These are phyloP conservation scores for Drosophila formosana DNA, from an alignment of 2,888 invertebrate species.

Conservation along the genomic window DNA sequence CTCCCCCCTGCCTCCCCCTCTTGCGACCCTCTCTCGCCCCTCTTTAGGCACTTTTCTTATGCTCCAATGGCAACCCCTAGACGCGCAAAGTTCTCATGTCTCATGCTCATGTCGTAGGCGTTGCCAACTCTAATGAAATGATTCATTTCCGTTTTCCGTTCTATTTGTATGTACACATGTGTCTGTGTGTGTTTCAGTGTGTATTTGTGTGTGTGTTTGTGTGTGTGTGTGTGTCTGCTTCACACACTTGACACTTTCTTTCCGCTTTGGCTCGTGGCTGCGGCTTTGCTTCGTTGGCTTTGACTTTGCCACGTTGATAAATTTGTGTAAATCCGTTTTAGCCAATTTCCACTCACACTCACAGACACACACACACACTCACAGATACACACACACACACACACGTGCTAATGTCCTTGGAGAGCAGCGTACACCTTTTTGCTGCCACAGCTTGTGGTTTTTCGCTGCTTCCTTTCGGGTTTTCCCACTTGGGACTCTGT, in stretches of 20 bases:
- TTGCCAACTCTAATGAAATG: slow-evolving; percentile 83
- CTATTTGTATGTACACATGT: slow-evolving; percentile 30
- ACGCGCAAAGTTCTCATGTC: slow-evolving; percentile 56
- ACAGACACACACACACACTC: slow-evolving; percentile 15
- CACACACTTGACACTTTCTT: slow-evolving; percentile 79
- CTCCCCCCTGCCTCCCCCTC: background rate
- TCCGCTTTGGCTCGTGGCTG: slow-evolving; percentile 61
- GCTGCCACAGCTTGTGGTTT: slow-evolving; percentile 62
- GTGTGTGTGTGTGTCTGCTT: slow-evolving; percentile 31
- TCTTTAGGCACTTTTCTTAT: background rate
- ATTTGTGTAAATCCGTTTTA: slow-evolving; percentile 83
- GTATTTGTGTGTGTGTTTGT: slow-evolving; percentile 16
- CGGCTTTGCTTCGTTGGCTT: slow-evolving; percentile 67
- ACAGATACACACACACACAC: slow-evolving; percentile 15
- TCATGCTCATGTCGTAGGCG: slow-evolving; percentile 74
- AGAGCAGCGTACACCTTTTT: slow-evolving; percentile 73
- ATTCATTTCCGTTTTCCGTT: slow-evolving; percentile 84
- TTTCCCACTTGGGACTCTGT: slow-evolving; percentile 42
- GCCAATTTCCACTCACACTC: slow-evolving; percentile 73
- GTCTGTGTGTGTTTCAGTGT: slow-evolving; percentile 10
- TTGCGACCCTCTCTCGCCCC: background rate
- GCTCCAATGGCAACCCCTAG: slow-evolving; percentile 3
- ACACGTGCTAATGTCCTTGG: slow-evolving; percentile 73
- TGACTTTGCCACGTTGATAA: slow-evolving; percentile 79
- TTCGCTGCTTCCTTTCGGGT: slow-evolving; percentile 32